Percentiles rank a stretch among this genome's conserved stretches.
phyloP scores from a whole-genome alignment of 1,140 invertebrate genomes.

The Zaprionus nigranus region DNA sequence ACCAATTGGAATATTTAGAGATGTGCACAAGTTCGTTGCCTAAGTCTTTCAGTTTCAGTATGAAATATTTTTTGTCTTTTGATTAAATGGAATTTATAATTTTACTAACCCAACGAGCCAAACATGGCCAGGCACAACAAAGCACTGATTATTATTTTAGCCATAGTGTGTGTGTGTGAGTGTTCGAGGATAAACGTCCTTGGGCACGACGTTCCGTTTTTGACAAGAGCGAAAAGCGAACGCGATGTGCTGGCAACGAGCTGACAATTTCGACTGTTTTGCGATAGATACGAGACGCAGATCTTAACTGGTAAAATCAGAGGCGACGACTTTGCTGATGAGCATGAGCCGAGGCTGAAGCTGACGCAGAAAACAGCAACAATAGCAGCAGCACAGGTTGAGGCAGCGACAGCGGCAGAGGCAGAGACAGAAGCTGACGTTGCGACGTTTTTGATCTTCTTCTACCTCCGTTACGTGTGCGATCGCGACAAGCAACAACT shows the following conservation, averaged over 20 bases:
- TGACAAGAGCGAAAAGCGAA: conserved; percentile 39
- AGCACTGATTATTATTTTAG: conserved; percentile 77
- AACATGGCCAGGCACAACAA: conserved; percentile 79
- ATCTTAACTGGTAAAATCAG: conserved; percentile 72
- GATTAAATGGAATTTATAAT: conserved; percentile 1
- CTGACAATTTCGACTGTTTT: conserved; percentile 79
- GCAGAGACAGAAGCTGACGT: conserved; percentile 5
- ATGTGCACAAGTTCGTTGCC: conserved; percentile 56
- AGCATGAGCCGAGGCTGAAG: conserved; percentile 33
- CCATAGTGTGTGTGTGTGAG: conserved; percentile 52
- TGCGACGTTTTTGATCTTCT: conserved; percentile 60
- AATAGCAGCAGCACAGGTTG: not conserved
- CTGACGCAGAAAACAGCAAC: conserved; percentile 11
- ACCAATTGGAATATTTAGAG: conserved; percentile 27
- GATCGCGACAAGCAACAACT: conserved; percentile 45
- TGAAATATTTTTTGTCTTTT: conserved; percentile 27
- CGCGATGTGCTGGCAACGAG: conserved; percentile 74
- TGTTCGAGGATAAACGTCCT: conserved; percentile 42
- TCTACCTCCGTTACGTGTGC: conserved; percentile 50
- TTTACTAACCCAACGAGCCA: conserved; percentile 81
- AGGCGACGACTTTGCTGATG: conserved; percentile 42
- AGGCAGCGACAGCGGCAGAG: conserved; percentile 2
- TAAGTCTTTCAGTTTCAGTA: conserved; percentile 57
- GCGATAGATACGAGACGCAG: conserved; percentile 71
- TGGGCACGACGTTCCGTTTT: conserved; percentile 37